Percentiles rank a stretch among this genome's conserved stretches.
Conservation (phyloP, 2,888 invertebrate genomes). For the Nudaria mundana region DNA sequence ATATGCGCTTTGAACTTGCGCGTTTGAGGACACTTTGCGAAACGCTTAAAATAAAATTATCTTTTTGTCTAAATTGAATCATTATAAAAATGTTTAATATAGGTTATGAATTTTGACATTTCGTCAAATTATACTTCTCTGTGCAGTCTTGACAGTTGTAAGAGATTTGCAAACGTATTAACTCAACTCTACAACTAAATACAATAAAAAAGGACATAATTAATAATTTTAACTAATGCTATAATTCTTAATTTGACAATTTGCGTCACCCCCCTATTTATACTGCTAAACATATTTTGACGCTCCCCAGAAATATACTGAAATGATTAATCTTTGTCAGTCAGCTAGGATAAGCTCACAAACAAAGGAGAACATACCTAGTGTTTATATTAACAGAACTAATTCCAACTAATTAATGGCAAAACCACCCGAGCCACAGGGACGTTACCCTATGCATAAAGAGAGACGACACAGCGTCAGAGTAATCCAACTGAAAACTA, state of each 20-base stretch:
- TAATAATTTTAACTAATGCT: too few relatives aligned
- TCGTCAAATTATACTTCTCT: too few relatives aligned
- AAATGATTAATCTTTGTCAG: too few relatives aligned
- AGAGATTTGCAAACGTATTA: too few relatives aligned
- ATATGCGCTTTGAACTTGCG: constrained; percentile 33
- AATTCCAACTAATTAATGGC: constrained; percentile 27
- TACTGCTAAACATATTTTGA: too few relatives aligned
- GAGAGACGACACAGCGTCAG: constrained; percentile 27
- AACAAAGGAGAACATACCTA: constrained; percentile 8
- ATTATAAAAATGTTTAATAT: constrained; percentile 24
- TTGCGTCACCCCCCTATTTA: too few relatives aligned
- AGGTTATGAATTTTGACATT: constrained; percentile 18
- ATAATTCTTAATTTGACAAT: too few relatives aligned
- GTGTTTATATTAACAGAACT: constrained; percentile 15
- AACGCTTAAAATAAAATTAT: constrained; percentile 32
- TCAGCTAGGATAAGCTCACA: not conserved
- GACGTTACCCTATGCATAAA: constrained; percentile 28
- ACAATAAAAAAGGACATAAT: too few relatives aligned
- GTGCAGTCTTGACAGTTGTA: too few relatives aligned
- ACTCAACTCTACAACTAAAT: too few relatives aligned
- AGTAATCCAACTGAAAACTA: constrained; percentile 39
- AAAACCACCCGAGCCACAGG: constrained; percentile 22
- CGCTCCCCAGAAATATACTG: too few relatives aligned
- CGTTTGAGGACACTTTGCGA: constrained; percentile 25
- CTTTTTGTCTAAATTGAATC: constrained; percentile 21